A percentile compares a stretch with the other conserved stretches of the same genome.
Conservation (phyloP, 2,888 invertebrate species). For the Dendrolimus houi region DNA sequence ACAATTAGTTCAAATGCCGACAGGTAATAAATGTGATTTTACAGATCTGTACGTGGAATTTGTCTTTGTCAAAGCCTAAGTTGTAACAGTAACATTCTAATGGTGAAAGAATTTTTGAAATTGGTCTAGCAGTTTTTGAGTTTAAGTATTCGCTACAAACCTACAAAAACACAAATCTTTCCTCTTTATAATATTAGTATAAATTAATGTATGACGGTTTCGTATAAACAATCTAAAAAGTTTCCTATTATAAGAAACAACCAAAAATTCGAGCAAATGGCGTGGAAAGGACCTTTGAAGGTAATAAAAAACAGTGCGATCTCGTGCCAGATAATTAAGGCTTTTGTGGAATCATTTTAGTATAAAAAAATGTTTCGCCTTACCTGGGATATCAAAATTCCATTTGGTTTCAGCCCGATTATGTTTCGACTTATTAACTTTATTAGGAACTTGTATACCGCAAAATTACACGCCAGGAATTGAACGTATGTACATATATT, state of each 20-base stretch:
- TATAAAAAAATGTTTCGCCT: constrained; percentile 53
- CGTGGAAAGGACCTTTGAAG: constrained; percentile 39
- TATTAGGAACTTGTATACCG: constrained; percentile 7
- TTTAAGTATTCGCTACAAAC: too few relatives aligned
- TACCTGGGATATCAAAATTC: constrained; percentile 66
- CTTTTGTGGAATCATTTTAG: constrained; percentile 58
- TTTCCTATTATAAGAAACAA: constrained; percentile 12
- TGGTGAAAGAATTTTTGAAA: too few relatives aligned
- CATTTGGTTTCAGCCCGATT: constrained; percentile 37
- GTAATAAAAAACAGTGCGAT: constrained; percentile 63
- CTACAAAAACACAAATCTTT: too few relatives aligned
- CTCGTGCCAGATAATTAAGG: constrained; percentile 72
- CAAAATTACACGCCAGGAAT: too few relatives aligned
- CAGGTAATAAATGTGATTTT: too few relatives aligned
- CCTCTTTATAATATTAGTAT: too few relatives aligned
- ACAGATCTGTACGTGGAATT: too few relatives aligned
- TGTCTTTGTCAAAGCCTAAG: too few relatives aligned
- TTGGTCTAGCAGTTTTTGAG: too few relatives aligned
- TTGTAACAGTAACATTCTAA: too few relatives aligned
- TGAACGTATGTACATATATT: too few relatives aligned
- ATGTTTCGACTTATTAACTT: background rate
- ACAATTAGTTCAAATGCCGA: too few relatives aligned
- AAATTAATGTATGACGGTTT: background rate
- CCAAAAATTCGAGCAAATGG: constrained; percentile 53
- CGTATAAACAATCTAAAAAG: background rate